Conservation (phyloP, 2,888 invertebrate species). For the Tetragonula carbonaria region DNA sequence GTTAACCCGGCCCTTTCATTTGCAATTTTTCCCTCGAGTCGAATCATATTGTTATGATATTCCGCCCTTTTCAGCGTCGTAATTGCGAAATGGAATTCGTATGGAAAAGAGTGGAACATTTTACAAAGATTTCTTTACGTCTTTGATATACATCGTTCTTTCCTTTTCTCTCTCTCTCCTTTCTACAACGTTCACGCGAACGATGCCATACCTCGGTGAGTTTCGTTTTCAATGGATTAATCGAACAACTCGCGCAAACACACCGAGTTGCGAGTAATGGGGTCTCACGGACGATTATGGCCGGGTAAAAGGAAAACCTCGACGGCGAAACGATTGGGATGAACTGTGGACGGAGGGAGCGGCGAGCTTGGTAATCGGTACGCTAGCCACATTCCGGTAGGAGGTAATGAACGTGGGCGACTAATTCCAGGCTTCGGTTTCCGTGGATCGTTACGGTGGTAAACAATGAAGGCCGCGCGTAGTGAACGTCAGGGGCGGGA, state of each 20-base stretch:
- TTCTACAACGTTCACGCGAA: no score
- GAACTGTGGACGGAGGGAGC: conserved; percentile 13
- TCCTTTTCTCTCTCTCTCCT: neutral
- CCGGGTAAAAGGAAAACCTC: neutral
- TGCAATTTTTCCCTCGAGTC: neutral
- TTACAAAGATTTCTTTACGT: no score
- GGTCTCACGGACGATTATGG: neutral
- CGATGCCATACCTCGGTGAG: no score
- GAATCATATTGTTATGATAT: neutral
- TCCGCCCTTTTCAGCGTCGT: no score
- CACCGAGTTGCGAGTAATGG: neutral
- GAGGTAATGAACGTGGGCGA: conserved; percentile 63
- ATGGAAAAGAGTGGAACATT: neutral
- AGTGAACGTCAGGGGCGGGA: conserved; percentile 66
- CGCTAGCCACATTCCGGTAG: conserved; percentile 50
- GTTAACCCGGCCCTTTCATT: neutral
- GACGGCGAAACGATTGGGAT: neutral
- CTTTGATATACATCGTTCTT: neutral
- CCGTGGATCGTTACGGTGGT: conserved; percentile 75
- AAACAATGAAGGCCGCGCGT: conserved; percentile 69
- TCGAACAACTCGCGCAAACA: conserved; percentile 10
- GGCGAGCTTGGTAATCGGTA: conserved; percentile 23
- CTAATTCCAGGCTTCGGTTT: conserved; percentile 76
- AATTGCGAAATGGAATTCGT: neutral
- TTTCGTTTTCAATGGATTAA: neutral